Evolutionary conservation across 2,797 vertebrate species (phyloP).

Genomic region (Sebastes matsubarae): DNA sequence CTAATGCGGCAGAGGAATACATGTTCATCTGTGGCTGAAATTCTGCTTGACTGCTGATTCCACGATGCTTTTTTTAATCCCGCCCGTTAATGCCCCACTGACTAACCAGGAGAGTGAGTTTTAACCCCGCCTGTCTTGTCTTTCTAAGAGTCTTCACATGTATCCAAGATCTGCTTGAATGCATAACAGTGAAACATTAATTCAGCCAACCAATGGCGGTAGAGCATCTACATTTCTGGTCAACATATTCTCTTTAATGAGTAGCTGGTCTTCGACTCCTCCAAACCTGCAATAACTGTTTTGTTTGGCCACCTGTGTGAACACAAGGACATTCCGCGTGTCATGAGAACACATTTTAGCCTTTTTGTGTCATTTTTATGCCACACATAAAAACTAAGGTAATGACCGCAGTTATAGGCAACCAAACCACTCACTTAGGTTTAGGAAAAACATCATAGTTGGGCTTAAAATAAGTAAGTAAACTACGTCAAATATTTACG

Average conservation of each 20-base stretch:
- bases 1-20: neutral
- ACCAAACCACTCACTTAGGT: too few species aligned
- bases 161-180: neutral
- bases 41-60: conserved; percentile 9
- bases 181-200: neutral
- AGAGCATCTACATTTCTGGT: neutral
- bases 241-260: neutral
- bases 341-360: too few species aligned
- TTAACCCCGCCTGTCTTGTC: neutral
- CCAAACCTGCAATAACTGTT: too few species aligned
- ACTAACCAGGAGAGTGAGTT: neutral
- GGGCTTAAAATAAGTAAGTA: too few species aligned
- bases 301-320: too few species aligned
- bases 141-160: neutral
- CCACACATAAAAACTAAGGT: too few species aligned
- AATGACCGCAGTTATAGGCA: too few species aligned
- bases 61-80: neutral
- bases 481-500: too few species aligned
- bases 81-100: neutral
- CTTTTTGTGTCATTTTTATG: too few species aligned
- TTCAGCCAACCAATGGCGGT: neutral
- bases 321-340: too few species aligned
- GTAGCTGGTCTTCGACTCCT: too few species aligned
- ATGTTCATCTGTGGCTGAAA: neutral
- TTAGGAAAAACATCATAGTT: too few species aligned